These are phyloP conservation scores for Tragulus kanchil DNA, from an alignment of 2,113 vertebrate species.

Conservation along the genomic window DNA sequence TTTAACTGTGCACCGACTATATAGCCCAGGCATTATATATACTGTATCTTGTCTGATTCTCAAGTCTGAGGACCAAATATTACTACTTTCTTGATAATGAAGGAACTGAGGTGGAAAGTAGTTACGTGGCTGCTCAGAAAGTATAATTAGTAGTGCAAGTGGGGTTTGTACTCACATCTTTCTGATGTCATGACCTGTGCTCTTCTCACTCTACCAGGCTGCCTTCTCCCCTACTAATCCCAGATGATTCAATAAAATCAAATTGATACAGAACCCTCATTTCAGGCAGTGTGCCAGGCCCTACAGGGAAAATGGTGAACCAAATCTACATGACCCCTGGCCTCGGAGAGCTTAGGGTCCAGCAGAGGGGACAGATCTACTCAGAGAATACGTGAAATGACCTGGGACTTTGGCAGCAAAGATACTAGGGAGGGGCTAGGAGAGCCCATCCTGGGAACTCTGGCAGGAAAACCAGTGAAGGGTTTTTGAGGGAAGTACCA, in stretches of 20 bases:
- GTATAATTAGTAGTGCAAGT: not conserved
- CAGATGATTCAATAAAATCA: not conserved
- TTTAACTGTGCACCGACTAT: not conserved
- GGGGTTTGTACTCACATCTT: not conserved
- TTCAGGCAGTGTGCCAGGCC: not conserved
- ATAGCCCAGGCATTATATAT: not conserved
- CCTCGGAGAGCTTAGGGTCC: not conserved
- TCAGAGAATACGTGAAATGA: not conserved
- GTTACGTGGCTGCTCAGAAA: not conserved
- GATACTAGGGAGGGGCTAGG: too few relatives aligned
- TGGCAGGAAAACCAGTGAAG: not conserved
- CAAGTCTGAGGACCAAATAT: not conserved
- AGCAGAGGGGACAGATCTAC: accelerated
- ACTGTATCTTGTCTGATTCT: not conserved
- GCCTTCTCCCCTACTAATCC: not conserved
- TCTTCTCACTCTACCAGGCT: not conserved
- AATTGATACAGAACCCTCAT: not conserved
- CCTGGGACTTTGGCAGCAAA: not conserved
- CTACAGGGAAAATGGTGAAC: not conserved
- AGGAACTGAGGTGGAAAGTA: not conserved
- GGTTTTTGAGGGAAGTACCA: not conserved
- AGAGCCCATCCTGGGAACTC: not conserved
- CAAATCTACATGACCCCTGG: too few relatives aligned
- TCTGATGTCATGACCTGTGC: not conserved
- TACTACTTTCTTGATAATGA: not conserved